Evolutionary conservation across 64 coral and sea anemone genomes (phyloP), one percentile per base, ranked within the genome.

Genomic region (Trachythela sp.): DNA sequence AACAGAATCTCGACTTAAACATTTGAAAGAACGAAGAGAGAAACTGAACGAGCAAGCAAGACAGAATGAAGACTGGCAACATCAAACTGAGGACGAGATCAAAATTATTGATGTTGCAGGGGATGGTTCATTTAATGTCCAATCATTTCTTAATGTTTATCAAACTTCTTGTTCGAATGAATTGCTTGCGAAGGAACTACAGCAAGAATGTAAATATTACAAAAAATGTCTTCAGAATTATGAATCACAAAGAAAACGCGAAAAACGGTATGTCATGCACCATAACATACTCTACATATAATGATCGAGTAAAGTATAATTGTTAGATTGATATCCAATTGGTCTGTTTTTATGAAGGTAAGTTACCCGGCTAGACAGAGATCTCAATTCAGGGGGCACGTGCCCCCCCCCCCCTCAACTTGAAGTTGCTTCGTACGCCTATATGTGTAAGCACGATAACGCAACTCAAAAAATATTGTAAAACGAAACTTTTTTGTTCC

Each of bases 171-270:
- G 75, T 1, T 13, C 31, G 20, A 80, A 80, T 39, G 75, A 80
- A 38, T 18, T 80, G 8, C 8, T 37, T 15, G 37, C 31, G 6
- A 80, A 80, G 15, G 75, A 80, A 39, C 75, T 80, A 18, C 30
- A 80, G 35, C 27, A 80, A 80, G 33, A 80, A 38, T 80, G 75
- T 35, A 80, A 80, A 80, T 80, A 80, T 35, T 80, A 80, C 20
- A 80, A 80, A 22, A 80, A 80, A 80, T 80, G 75, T 36, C 15
- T 80, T 17, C 20, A 3, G 30, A 36, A 80, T 35, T 18, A 80
- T 30, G 75, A 36, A 36, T 37, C 2, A 29, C 75, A 80, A 39
- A 35, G 75, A 80, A 80, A 80, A 80, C 75, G 75, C 15, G 75
- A 80, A 80, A 80, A 36, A 39, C 31, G 75, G 75, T 80, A 80